Evolutionary conservation across 2,113 vertebrate species (phyloP).

Genomic region (Embiotoca jacksoni): DNA sequence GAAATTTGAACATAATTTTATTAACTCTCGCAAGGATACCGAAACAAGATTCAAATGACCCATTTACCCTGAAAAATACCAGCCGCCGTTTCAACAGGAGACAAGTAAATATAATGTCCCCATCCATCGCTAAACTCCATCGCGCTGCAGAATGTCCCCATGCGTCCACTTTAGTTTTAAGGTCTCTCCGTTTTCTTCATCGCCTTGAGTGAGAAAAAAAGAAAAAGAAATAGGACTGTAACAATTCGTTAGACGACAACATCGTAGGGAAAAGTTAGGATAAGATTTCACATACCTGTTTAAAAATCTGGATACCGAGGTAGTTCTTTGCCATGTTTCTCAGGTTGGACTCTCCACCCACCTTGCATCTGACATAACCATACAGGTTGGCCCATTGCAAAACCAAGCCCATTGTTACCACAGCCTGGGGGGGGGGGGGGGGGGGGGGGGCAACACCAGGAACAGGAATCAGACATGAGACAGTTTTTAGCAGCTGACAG

Average conservation of each 20-base stretch:
- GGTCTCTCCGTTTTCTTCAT: constrained; percentile 37
- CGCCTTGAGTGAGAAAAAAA: constrained; percentile 38
- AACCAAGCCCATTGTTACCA: constrained; percentile 92
- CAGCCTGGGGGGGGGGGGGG: constrained; percentile 79
- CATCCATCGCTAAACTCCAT: not conserved
- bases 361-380: constrained; percentile 92
- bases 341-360: constrained; percentile 89
- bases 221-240: not conserved
- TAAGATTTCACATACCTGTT: constrained; percentile 75
- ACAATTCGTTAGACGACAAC: not conserved
- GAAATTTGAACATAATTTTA: not conserved
- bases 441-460: not conserved
- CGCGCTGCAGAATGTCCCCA: not conserved
- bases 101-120: not conserved
- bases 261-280: not conserved
- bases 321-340: constrained; percentile 90
- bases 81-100: constrained; percentile 12
- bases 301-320: constrained; percentile 90
- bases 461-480: not conserved
- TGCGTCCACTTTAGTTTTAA: constrained; percentile 21
- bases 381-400: constrained; percentile 95
- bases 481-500: not conserved
- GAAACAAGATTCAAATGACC: not conserved
- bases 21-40: not conserved
- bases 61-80: not conserved